phyloP scores from a whole-genome alignment of 1,140 invertebrate species.

The Melitaea cinxia region DNA sequence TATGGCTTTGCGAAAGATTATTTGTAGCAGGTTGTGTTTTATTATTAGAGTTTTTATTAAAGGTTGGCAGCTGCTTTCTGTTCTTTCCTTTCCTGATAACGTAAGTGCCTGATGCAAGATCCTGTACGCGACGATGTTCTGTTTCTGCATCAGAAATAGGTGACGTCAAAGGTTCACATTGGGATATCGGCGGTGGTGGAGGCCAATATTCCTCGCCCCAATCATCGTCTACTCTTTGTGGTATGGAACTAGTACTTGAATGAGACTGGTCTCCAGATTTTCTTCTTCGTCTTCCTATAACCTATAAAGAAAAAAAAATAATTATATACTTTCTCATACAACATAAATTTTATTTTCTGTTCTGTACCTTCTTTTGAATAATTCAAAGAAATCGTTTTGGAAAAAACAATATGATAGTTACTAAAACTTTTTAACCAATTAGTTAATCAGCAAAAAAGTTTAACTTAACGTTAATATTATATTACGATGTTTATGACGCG shows the following conservation, averaged over 20 bases:
- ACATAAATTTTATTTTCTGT: too few relatives aligned
- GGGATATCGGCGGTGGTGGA: slow-evolving; percentile 83
- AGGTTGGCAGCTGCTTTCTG: slow-evolving; percentile 76
- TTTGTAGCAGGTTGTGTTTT: slow-evolving; percentile 71
- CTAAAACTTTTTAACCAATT: too few relatives aligned
- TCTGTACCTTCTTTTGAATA: too few relatives aligned
- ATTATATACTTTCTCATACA: background rate
- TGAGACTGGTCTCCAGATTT: slow-evolving; percentile 82
- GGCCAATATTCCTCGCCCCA: slow-evolving; percentile 85
- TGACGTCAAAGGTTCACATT: slow-evolving; percentile 85
- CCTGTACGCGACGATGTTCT: slow-evolving; percentile 81
- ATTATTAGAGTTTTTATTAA: slow-evolving; percentile 71
- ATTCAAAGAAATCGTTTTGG: too few relatives aligned
- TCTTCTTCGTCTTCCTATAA: slow-evolving; percentile 82
- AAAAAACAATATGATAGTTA: too few relatives aligned
- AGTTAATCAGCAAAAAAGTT: too few relatives aligned
- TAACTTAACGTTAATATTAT: too few relatives aligned
- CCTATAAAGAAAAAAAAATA: slow-evolving; percentile 71
- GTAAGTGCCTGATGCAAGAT: slow-evolving; percentile 87
- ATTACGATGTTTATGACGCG: too few relatives aligned
- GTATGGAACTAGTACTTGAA: slow-evolving; percentile 84
- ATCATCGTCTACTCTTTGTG: slow-evolving; percentile 78
- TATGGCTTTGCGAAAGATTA: slow-evolving; percentile 68
- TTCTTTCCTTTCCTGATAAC: slow-evolving; percentile 86
- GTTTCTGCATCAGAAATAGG: slow-evolving; percentile 85